A percentile compares a stretch with the other conserved stretches of the same genome.
These are phyloP conservation scores for Rambutsinella grinnellia DNA, from an alignment of 2,888 invertebrate genomes.

Conservation along the genomic window DNA sequence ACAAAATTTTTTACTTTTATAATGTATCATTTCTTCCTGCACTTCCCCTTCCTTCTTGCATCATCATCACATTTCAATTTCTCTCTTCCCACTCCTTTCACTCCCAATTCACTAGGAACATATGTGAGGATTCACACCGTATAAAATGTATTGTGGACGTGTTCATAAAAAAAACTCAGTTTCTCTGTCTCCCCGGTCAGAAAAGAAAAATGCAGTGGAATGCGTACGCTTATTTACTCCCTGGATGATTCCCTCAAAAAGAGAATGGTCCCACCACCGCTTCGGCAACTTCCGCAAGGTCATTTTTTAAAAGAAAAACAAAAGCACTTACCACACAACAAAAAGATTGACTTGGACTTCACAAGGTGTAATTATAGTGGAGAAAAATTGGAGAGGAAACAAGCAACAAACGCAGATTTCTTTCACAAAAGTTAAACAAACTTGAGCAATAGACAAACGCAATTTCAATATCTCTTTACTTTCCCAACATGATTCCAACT, in stretches of 20 bases:
- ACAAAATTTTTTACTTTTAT: neutral
- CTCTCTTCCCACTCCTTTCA: neutral
- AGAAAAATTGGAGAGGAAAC: no score
- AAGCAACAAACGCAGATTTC: no score
- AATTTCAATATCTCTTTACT: no score
- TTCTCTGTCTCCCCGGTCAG: neutral
- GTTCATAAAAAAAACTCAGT: neutral
- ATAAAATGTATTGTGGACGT: neutral
- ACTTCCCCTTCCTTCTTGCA: neutral
- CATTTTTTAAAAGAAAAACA: conserved; percentile 13
- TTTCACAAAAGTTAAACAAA: no score
- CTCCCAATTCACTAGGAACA: neutral
- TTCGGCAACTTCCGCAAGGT: conserved; percentile 37
- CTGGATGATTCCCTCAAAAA: conserved; percentile 1
- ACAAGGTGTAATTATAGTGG: no score
- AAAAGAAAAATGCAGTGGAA: neutral
- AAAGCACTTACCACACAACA: neutral
- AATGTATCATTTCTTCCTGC: neutral
- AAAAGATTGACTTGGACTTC: neutral
- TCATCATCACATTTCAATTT: conserved; percentile 9
- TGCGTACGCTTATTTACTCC: conserved; percentile 6
- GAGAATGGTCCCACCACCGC: neutral
- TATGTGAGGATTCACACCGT: conserved; percentile 13
- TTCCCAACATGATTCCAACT: no score
- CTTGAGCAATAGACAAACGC: no score